A percentile compares a stretch with the other conserved stretches of the same genome.
Evolutionary conservation across 1,140 invertebrate genomes (phyloP).

Genomic region (Phymorhynchus buccinoides): DNA sequence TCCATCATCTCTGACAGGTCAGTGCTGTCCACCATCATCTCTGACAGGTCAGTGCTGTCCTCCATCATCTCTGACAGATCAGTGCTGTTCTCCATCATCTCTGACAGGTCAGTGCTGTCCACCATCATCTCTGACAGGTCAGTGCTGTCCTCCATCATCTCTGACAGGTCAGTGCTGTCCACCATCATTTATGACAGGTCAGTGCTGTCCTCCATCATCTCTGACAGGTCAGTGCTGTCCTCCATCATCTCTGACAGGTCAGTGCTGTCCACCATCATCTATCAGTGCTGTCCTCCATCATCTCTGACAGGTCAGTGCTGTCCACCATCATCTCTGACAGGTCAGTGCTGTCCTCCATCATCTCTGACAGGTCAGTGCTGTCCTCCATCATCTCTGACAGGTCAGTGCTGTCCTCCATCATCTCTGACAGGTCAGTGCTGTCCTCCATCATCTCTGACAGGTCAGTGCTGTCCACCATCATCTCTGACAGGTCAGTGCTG

Average conservation of each 20-base stretch:
- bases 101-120: conserved; percentile 14
- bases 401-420: conserved; percentile 18
- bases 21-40: no score
- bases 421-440: conserved; percentile 2
- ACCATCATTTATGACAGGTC: conserved; percentile 24
- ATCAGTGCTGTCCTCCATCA: conserved; percentile 18
- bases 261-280: no score
- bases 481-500: conserved; percentile 2
- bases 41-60: conserved; percentile 14
- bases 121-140: conserved; percentile 25
- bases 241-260: conserved; percentile 27
- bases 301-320: conserved; percentile 2
- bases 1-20: conserved; percentile 27
- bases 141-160: no score
- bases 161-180: conserved; percentile 14
- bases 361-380: conserved; percentile 2
- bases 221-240: conserved; percentile 14
- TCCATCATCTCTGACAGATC: conserved; percentile 25
- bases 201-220: no score
- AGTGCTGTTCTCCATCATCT: no score
- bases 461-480: conserved; percentile 15
- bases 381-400: no score
- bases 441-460: no score
- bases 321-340: no score
- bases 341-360: conserved; percentile 18